These are phyloP conservation scores for Dolichallabes microphthalmus DNA, from an alignment of 2,113 vertebrate species.

Conservation along the genomic window DNA sequence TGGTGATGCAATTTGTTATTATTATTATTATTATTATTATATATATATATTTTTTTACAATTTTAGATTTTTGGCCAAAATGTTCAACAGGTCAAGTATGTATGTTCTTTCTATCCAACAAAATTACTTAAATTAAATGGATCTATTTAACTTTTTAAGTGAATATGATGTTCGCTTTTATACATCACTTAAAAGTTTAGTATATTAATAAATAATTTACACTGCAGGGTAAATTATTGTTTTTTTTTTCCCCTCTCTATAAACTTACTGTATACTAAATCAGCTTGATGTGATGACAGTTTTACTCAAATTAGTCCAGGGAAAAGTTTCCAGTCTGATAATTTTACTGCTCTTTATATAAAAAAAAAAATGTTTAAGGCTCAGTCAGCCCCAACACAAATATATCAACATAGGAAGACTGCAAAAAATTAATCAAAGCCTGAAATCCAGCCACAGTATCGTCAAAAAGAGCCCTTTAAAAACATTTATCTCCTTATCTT, in stretches of 20 bases:
- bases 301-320: background rate
- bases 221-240: background rate
- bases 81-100: background rate
- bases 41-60: background rate
- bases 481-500: background rate
- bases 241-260: background rate
- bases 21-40: background rate
- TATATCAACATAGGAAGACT: background rate
- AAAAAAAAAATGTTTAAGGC: background rate
- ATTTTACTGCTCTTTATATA: background rate
- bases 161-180: background rate
- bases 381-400: background rate
- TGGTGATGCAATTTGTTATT: background rate
- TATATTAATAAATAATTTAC: slow-evolving; percentile 11
- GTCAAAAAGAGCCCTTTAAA: background rate
- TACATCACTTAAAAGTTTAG: background rate
- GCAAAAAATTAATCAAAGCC: background rate
- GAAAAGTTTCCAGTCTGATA: background rate
- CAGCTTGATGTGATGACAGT: background rate
- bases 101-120: background rate
- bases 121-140: background rate
- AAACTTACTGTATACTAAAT: background rate
- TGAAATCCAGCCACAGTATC: background rate
- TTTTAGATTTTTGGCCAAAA: background rate
- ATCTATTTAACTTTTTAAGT: background rate